Conservation (phyloP, 1,140 invertebrate genomes). For the Apis florea region DNA sequence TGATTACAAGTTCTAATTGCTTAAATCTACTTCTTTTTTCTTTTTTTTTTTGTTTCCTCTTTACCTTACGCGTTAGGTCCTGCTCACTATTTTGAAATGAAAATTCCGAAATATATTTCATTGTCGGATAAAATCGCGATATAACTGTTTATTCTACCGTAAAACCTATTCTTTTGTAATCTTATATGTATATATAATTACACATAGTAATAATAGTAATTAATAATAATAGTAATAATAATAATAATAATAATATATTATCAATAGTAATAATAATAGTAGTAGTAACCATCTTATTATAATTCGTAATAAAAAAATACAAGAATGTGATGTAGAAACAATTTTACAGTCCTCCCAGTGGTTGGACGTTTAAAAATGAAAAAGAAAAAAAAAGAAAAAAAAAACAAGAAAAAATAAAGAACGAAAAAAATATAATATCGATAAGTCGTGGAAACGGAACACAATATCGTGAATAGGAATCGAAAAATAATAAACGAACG, state of each 20-base stretch:
- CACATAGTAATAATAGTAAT: constrained; percentile 14
- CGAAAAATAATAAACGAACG: constrained; percentile 40
- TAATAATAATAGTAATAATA: constrained; percentile 10
- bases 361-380: neutral
- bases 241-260: neutral
- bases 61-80: constrained; percentile 53
- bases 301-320: constrained; percentile 49
- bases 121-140: constrained; percentile 48
- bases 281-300: constrained; percentile 26
- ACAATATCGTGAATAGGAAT: constrained; percentile 39
- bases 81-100: constrained; percentile 56
- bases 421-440: constrained; percentile 29
- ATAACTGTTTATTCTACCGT: constrained; percentile 36
- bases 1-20: constrained; percentile 67
- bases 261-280: constrained; percentile 39
- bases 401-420: neutral
- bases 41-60: neutral
- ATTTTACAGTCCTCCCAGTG: constrained; percentile 18
- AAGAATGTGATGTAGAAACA: constrained; percentile 62
- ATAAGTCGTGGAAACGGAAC: constrained; percentile 41
- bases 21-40: constrained; percentile 57
- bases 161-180: constrained; percentile 50
- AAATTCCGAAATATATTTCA: constrained; percentile 23
- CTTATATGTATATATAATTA: constrained; percentile 52
- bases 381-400: neutral